Conservation (phyloP, 2,888 invertebrate genomes). For the Plagiodera versicolora region DNA sequence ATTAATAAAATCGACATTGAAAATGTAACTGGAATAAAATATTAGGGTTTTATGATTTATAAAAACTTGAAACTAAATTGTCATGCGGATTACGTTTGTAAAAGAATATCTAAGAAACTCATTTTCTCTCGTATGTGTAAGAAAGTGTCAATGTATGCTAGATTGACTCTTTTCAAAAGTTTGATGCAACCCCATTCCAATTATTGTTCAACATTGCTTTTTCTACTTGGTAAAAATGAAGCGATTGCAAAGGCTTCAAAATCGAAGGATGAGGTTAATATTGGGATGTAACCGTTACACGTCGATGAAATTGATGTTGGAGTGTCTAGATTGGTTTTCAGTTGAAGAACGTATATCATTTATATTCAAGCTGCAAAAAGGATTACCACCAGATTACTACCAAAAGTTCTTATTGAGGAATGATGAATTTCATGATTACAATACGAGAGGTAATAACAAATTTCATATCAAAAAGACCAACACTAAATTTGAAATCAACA, state of each 20-base stretch:
- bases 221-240: slow-evolving; percentile 5
- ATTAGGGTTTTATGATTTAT: slow-evolving; percentile 5
- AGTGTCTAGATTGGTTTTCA: slow-evolving; percentile 7
- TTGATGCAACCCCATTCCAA: slow-evolving; percentile 7
- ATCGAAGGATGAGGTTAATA: slow-evolving; percentile 1
- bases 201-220: slow-evolving; percentile 10
- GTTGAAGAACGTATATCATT: slow-evolving; percentile 11
- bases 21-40: slow-evolving; percentile 8
- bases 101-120: slow-evolving; percentile 8
- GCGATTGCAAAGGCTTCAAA: slow-evolving; percentile 11
- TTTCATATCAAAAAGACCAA: slow-evolving; percentile 2
- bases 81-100: slow-evolving; percentile 2
- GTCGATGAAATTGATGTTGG: slow-evolving; percentile 8
- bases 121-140: slow-evolving; percentile 8
- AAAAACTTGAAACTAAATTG: slow-evolving; percentile 1
- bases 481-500: slow-evolving; percentile 9
- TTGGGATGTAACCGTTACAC: slow-evolving; percentile 8
- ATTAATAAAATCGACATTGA: slow-evolving; percentile 5
- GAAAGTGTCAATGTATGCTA: slow-evolving; percentile 11
- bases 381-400: neutral
- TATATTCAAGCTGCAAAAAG: slow-evolving; percentile 4
- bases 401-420: slow-evolving; percentile 3
- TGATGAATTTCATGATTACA: slow-evolving; percentile 5
- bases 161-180: neutral
- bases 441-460: slow-evolving; percentile 4